phyloP scores from a whole-genome alignment of 2,113 vertebrate species.

The Trichechus manatus region DNA sequence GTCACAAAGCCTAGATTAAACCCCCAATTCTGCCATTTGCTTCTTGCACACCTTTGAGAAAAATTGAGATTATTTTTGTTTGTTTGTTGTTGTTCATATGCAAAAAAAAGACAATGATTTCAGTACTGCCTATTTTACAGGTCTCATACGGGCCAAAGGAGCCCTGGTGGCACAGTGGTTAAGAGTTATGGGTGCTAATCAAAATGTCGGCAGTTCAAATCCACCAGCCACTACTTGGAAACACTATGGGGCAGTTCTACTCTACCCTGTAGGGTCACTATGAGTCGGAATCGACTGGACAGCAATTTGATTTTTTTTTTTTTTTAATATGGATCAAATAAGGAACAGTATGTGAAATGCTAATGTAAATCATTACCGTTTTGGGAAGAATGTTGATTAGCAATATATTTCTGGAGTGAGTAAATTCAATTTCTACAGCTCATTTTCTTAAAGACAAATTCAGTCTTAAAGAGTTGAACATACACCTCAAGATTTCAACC shows the following conservation, averaged over 20 bases:
- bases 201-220: too few species aligned
- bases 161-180: too few species aligned
- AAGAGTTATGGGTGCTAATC: too few species aligned
- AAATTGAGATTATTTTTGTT: background rate
- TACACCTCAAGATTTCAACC: constrained; percentile 7
- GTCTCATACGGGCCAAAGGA: background rate
- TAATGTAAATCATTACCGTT: background rate
- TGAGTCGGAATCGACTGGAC: too few species aligned
- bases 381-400: background rate
- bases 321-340: background rate
- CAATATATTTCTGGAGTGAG: constrained; percentile 1
- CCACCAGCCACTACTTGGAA: too few species aligned
- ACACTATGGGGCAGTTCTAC: too few species aligned
- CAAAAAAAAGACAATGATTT: background rate
- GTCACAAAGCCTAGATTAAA: background rate
- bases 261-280: too few species aligned
- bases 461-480: background rate
- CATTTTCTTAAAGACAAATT: constrained; percentile 31
- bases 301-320: too few species aligned
- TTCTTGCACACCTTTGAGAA: background rate
- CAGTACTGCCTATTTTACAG: background rate
- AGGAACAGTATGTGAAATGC: background rate
- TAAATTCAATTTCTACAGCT: constrained; percentile 19
- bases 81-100: background rate
- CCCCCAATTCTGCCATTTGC: background rate